Evolutionary conservation across 1,140 invertebrate genomes (phyloP).

Genomic region (Halictus rubicundus): DNA sequence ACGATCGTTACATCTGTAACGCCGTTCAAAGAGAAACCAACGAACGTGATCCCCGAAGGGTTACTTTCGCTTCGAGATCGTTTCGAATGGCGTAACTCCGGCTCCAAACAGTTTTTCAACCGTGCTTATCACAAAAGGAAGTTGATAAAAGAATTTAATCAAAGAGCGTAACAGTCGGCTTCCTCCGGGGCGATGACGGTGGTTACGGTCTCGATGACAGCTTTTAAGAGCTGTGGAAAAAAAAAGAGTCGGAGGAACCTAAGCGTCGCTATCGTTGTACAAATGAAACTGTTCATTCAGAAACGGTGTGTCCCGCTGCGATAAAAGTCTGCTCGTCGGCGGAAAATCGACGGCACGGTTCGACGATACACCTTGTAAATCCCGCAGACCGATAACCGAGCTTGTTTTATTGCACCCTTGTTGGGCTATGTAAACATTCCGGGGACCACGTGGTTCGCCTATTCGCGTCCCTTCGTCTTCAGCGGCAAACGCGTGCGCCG

Average conservation of each 20-base stretch:
- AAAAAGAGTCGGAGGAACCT: background rate
- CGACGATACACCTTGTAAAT: constrained; percentile 21
- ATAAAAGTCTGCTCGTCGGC: background rate
- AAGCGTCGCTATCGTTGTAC: background rate
- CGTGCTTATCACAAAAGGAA: constrained; percentile 59
- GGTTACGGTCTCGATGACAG: constrained; percentile 11
- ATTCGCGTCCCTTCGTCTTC: background rate
- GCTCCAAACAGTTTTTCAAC: background rate
- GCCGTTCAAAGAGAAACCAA: no score
- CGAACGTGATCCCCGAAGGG: background rate
- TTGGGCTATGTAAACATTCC: constrained; percentile 42
- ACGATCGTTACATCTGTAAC: no score
- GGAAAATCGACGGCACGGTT: background rate
- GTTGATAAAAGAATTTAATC: constrained; percentile 63
- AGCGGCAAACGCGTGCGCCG: background rate
- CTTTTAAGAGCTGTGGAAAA: background rate
- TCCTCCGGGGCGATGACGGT: constrained; percentile 17
- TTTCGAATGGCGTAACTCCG: background rate
- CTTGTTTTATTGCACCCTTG: constrained; percentile 43
- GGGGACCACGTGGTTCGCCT: background rate
- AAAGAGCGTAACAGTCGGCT: constrained; percentile 5
- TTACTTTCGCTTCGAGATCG: background rate
- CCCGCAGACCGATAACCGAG: constrained; percentile 40
- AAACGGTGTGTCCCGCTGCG: background rate
- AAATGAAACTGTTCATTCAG: constrained; percentile 13